Percentiles rank a stretch among this genome's conserved stretches.
Evolutionary conservation across 2,797 vertebrate genomes (phyloP).

Genomic region (Sphenopsis melanotis): DNA sequence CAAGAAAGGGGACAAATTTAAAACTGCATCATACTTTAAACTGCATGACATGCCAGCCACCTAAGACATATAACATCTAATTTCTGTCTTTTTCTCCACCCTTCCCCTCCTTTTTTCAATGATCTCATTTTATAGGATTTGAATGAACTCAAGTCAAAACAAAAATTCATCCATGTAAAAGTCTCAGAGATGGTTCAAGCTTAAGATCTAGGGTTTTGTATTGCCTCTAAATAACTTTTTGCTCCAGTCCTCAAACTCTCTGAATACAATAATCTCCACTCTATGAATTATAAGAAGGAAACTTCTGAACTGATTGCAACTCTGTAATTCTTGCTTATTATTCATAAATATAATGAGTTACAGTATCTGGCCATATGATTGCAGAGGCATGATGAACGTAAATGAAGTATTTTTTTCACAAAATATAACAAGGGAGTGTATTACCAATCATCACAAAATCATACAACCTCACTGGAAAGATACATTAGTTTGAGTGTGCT

Average conservation of each 20-base stretch:
- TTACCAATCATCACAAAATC: not conserved
- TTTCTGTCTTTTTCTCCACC: not conserved
- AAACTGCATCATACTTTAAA: not conserved
- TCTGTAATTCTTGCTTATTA: not conserved
- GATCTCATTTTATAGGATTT: not conserved
- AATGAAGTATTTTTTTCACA: not conserved
- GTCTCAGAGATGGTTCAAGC: not conserved
- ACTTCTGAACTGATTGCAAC: not conserved
- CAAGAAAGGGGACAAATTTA: not conserved
- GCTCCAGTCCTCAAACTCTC: not conserved
- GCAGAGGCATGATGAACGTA: not conserved
- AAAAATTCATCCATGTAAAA: not conserved
- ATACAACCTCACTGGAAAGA: not conserved
- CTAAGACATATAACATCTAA: not conserved
- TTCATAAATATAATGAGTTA: not conserved
- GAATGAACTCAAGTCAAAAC: not conserved
- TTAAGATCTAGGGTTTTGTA: not conserved
- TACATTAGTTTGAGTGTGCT: not conserved
- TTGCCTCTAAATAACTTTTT: not conserved
- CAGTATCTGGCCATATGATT: not conserved
- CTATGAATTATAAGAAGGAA: not conserved
- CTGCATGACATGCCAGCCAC: not conserved
- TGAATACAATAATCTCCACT: not conserved
- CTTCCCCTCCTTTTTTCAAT: not conserved
- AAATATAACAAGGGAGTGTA: not conserved